Percentiles rank a stretch among this genome's conserved stretches.
These are phyloP conservation scores for mouse (Mus musculus) DNA, from an alignment of 2,113 vertebrate species.

Conservation along the genomic window GRCm39 chr7:65354501-65355000, in stretches of 20 bases:
- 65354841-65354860: not conserved
- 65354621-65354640: not conserved
- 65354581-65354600: not conserved
- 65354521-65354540: no score
- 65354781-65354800: not conserved
- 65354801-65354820: not conserved
- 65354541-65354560: no score
- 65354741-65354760: not conserved
- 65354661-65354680: not conserved
- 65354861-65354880: not conserved
- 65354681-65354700: not conserved
- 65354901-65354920: not conserved
- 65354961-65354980: not conserved
- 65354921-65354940: not conserved
- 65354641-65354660: constrained; percentile 33
- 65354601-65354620: not conserved
- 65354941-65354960: fast-evolving
- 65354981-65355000: not conserved
- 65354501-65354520: no score
- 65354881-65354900: not conserved
- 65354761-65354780: not conserved
- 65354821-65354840: not conserved
- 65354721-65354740: not conserved
- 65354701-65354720: not conserved
- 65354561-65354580: not conserved